These are phyloP conservation scores for Pogonognathellus flavescens DNA, from an alignment of 1,140 invertebrate species.

Conservation along the genomic window DNA sequence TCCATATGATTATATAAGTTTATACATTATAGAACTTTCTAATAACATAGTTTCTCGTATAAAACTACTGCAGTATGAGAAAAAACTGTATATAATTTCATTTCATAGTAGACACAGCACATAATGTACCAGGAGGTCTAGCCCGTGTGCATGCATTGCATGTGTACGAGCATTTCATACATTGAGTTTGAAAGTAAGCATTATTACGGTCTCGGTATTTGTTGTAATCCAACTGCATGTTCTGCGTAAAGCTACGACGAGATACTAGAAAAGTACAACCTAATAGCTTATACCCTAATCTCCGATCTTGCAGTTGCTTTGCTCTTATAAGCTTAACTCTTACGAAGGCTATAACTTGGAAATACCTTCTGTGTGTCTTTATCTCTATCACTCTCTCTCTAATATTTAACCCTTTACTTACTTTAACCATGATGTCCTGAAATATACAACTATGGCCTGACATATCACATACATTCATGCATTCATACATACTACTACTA, in stretches of 20 bases:
- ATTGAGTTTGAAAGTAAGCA: background rate
- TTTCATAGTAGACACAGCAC: background rate
- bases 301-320: too few species aligned
- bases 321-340: too few species aligned
- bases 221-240: background rate
- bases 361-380: too few species aligned
- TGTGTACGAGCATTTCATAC: background rate
- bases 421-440: background rate
- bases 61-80: slow-evolving; percentile 26
- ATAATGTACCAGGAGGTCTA: background rate
- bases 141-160: background rate
- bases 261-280: too few species aligned
- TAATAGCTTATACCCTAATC: too few species aligned
- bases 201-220: background rate
- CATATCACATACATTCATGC: background rate
- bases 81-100: slow-evolving; percentile 19
- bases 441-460: too few species aligned
- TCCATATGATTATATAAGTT: slow-evolving; percentile 15
- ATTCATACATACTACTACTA: background rate
- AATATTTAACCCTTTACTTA: background rate
- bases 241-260: background rate
- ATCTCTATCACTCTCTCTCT: background rate
- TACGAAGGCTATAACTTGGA: too few species aligned
- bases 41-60: background rate
- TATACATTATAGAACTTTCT: background rate